Base-by-base conservation (phyloP, 2,797 vertebrate species). In the Characodon lateralis region DNA sequence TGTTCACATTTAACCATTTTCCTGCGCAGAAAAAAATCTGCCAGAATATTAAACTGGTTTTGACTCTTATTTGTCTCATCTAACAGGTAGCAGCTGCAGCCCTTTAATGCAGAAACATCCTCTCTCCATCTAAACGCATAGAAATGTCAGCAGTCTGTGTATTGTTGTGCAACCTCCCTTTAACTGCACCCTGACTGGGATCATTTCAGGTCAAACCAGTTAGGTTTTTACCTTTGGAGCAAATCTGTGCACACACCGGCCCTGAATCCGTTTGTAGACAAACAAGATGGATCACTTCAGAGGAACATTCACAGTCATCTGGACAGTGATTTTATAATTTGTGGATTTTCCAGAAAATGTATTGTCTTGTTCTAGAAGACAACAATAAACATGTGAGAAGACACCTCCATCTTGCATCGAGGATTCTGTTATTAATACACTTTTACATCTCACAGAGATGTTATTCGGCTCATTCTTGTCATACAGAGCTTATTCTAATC, bases 201-300 rank as follows among this genome's bases (percentile, higher is more conserved):
- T 46, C 77, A 3, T 0, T 3, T 63, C 77, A 71, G 55, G 39
- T 88, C 85, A 63, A 41, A 89, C 86, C 70, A 18, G 88, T 91
- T 88, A 16, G 77, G 18, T 76, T 72, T 69, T 26, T 2, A 43
- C 26, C 22, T 3, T 0, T 6, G 22, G 7, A 74, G 79, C 48
- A 58, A 56, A 81, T 48, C 31, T 31, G 35, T 35, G 2, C 39
- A 1, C 24, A 56, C 55, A 12, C 2, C 3, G 22, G 35, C 3
- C 3, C 4, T 35, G 35, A 22, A 65, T 65, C 35, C 9, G 5
- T n/a, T 14, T n/a, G 22, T 14, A 68, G 65, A 66, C 63, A 66
- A 66, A 66, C 61, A 39, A 0, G 35, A 13, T 12, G 63, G 35
- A 41, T 66, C 35, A 41, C 20, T 56, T 56, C 13, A 22, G 51